phyloP scores from a whole-genome alignment of 2,797 vertebrate genomes.

The Staurois parvus region DNA sequence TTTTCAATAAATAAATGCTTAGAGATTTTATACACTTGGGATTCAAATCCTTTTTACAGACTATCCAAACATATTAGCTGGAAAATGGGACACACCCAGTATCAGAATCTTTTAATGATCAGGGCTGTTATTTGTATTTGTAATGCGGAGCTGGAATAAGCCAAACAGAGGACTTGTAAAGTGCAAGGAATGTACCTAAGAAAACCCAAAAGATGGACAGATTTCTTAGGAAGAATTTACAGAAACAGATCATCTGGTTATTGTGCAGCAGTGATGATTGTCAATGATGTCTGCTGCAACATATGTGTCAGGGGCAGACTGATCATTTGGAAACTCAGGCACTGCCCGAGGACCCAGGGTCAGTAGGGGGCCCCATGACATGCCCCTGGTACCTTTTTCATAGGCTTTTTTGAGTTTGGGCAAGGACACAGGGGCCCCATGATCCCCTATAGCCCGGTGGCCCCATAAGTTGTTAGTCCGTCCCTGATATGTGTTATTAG shows the following conservation, averaged over 20 bases:
- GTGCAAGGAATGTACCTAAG: not conserved
- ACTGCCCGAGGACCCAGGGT: too few relatives aligned
- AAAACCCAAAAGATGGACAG: not conserved
- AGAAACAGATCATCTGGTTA: not conserved
- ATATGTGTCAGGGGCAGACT: too few relatives aligned
- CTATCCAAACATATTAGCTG: conserved; percentile 55
- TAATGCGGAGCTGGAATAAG: not conserved
- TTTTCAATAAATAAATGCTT: conserved; percentile 62
- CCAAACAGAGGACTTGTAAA: not conserved
- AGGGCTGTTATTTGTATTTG: conserved; percentile 20
- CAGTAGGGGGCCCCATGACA: too few relatives aligned
- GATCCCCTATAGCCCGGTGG: too few relatives aligned
- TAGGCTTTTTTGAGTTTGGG: too few relatives aligned
- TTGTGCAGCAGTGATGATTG: too few relatives aligned
- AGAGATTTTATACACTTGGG: conserved; percentile 56
- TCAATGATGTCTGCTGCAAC: not conserved
- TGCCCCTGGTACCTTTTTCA: too few relatives aligned
- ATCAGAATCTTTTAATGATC: conserved; percentile 39
- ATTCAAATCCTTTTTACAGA: conserved; percentile 51
- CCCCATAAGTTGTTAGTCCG: too few relatives aligned
- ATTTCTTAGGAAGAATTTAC: not conserved
- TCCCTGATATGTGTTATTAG: too few relatives aligned
- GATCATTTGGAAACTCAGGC: too few relatives aligned
- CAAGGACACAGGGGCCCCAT: too few relatives aligned
- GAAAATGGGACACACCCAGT: conserved; percentile 43